These are phyloP conservation scores for Jaculus jaculus DNA, from an alignment of 2,113 vertebrate genomes.

Conservation along the genomic window DNA sequence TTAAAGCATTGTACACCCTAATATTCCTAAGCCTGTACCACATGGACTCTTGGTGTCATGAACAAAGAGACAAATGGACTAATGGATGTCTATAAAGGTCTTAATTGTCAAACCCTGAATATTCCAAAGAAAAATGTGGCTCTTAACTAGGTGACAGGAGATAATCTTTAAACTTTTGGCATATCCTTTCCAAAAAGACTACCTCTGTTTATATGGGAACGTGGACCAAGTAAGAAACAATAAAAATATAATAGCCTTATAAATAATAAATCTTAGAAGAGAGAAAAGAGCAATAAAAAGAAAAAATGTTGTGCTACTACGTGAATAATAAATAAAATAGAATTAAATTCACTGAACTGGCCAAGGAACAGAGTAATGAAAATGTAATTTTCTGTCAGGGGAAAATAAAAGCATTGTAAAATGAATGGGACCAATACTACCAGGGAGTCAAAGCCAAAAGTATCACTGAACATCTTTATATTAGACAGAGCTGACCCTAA, in stretches of 20 bases:
- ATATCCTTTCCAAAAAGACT: not conserved
- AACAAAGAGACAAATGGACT: too few species aligned
- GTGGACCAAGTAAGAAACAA: not conserved
- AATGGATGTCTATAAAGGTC: too few species aligned
- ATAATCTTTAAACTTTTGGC: not conserved
- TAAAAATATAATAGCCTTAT: not conserved
- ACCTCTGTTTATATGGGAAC: not conserved
- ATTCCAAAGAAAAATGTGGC: too few species aligned
- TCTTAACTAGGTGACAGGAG: not conserved
- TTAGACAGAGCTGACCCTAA: not conserved
- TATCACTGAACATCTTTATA: not conserved
- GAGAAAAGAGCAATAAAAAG: too few species aligned
- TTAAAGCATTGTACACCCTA: too few species aligned
- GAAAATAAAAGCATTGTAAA: not conserved
- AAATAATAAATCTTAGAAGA: not conserved
- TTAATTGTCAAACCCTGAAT: too few species aligned
- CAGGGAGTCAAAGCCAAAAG: rapidly evolving
- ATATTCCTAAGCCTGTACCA: too few species aligned
- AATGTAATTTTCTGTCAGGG: not conserved
- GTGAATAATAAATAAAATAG: not conserved
- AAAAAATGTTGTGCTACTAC: not conserved
- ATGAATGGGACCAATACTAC: not conserved
- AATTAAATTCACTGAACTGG: not conserved
- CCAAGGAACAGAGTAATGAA: not conserved
- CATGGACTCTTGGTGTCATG: too few species aligned